Evolutionary conservation across 2,113 vertebrate genomes (phyloP), one percentile per base, ranked within the genome.

Genomic region (Rhabdomys dilectus): DNA sequence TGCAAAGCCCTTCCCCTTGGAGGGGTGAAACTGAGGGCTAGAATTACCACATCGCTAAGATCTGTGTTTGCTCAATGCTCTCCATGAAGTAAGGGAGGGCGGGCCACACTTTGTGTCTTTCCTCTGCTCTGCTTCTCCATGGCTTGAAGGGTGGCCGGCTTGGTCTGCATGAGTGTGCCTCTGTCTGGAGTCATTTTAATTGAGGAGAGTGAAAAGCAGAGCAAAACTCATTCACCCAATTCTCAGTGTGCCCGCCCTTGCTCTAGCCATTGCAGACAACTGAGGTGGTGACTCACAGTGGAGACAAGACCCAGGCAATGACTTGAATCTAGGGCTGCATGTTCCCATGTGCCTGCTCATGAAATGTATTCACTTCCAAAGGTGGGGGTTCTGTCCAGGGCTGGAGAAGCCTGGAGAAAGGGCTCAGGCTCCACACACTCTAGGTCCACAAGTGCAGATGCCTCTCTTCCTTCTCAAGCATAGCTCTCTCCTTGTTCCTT

Each of bases 11-110:
- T 94, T 75, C 11, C 19, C 31, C 36, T 53, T 9, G 36, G 66
- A 42, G 34, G 16, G 89, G 82, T 90, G 92, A 76, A 95, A 91
- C 76, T 22, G 48, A 42, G 78, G 88, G 82, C 84, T 64, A 36
- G 80, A 70, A 88, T 91, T 91, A 80, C 70, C 76, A 58, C 93
- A 39, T 6, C 29, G 31, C 84, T 96, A 91, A 93, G 84, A 68
- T 22, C 24, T 17, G 3, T 4, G 10, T 9, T 91, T 89, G 51
- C 93, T 22, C 51, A 86, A 15, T 39, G 17, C 34, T 62, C 45
- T 1, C 31, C 48, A 0, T 2, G 11, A 86, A 77, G 73, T 31
- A 77, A 82, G 42, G 26, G 45, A 29, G 62, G 66, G 29, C 12
- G 3, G 21, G 72, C 39, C 29, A 6, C 36, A 31, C 64, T 31